A percentile compares a stretch with the other conserved stretches of the same genome.
These are phyloP conservation scores for Scomber scombrus DNA, from an alignment of 2,113 vertebrate species.

Conservation along the genomic window DNA sequence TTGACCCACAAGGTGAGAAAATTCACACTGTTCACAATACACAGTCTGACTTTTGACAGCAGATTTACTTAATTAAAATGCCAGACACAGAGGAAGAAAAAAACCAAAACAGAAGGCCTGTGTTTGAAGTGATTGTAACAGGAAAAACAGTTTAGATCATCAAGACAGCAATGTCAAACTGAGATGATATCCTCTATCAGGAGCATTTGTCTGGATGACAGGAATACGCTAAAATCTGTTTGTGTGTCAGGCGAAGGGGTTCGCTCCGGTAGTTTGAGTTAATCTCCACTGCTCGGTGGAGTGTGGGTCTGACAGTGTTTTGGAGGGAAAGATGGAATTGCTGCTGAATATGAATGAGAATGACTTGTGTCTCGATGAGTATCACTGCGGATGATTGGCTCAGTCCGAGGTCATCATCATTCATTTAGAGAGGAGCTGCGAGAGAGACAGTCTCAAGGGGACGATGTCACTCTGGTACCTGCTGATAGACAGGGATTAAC, in stretches of 20 bases:
- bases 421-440: constrained; percentile 52
- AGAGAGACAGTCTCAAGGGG: constrained; percentile 47
- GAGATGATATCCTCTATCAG: constrained; percentile 36
- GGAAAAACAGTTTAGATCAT: neutral
- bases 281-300: constrained; percentile 31
- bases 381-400: constrained; percentile 61
- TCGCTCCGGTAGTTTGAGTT: constrained; percentile 37
- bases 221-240: constrained; percentile 43
- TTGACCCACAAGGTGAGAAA: constrained; percentile 89
- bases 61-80: constrained; percentile 35
- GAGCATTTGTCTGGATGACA: constrained; percentile 56
- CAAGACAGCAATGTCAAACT: constrained; percentile 36
- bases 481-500: constrained; percentile 53
- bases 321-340: constrained; percentile 53
- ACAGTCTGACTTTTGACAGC: neutral
- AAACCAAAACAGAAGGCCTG: constrained; percentile 1
- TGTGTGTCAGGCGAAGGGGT: constrained; percentile 15
- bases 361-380: constrained; percentile 24
- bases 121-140: constrained; percentile 16
- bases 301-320: constrained; percentile 50
- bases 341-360: constrained; percentile 56
- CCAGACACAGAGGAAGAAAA: constrained; percentile 10
- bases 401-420: constrained; percentile 61
- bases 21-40: constrained; percentile 12
- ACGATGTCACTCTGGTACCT: constrained; percentile 28